These are phyloP conservation scores for Henicopernis longicauda DNA, from an alignment of 2,113 vertebrate genomes.

Conservation along the genomic window DNA sequence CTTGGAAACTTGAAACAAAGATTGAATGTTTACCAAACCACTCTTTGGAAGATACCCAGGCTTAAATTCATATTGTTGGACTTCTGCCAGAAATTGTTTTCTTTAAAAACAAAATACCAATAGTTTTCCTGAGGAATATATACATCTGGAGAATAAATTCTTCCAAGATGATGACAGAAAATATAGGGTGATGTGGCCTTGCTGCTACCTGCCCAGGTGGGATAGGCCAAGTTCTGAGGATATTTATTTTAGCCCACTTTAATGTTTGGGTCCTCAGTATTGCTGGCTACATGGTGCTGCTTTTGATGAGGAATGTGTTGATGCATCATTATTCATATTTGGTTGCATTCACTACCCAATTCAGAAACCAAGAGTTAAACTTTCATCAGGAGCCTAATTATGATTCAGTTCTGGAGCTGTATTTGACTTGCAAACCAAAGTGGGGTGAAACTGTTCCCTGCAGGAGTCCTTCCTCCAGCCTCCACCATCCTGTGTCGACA, in stretches of 20 bases:
- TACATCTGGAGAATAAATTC: background rate
- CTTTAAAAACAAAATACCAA: background rate
- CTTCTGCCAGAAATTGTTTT: background rate
- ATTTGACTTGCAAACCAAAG: constrained; percentile 34
- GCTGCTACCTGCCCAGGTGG: background rate
- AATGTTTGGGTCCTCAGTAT: background rate
- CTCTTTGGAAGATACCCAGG: background rate
- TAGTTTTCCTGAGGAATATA: background rate
- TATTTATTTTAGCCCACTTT: background rate
- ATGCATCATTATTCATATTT: background rate
- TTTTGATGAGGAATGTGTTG: background rate
- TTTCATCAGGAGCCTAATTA: background rate
- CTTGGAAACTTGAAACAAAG: constrained; percentile 26
- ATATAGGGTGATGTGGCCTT: background rate
- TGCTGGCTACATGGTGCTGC: background rate
- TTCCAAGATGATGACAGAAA: background rate
- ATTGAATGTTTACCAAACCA: background rate
- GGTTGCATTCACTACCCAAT: background rate
- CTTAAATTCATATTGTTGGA: background rate
- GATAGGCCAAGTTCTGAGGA: background rate
- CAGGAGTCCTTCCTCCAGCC: background rate
- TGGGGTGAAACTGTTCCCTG: background rate
- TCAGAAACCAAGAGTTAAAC: background rate
- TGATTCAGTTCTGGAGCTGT: background rate
- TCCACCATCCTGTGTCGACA: background rate